Evolutionary conservation across 2,113 vertebrate species (phyloP), one percentile per base, ranked within the genome.

Genomic region (Phylloscopus trochiloides): DNA sequence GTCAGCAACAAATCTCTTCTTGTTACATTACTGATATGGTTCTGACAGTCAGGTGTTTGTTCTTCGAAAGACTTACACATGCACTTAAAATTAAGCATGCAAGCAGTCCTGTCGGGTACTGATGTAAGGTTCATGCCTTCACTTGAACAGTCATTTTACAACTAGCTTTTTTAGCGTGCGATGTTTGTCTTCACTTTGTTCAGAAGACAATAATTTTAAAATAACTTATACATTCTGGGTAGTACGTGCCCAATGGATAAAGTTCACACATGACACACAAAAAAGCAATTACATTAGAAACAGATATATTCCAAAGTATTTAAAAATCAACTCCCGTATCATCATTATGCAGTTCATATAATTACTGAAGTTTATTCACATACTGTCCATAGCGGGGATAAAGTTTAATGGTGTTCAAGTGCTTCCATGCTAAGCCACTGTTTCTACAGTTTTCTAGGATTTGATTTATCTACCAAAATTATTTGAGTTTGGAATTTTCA

Each of bases 61-160:
- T 86, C 71, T 86, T 76, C 1, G 2, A 40, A 78, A 80, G 59
- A 88, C 40, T 86, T 58, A 82, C 4, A 13, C 85, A 66, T 77
- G 75, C 92, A 79, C 47, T 92, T 65, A 63, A 48, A 66, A 55
- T 80, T 29, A 86, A 86, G 38, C 94, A 85, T 90, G 94, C 78
- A 90, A 82, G 48, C 24, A 79, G 62, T 62, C 62, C 38, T 67
- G 86, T 12, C 1, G 3, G 29, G 22, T 87, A 72, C n/a, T 38
- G n/a, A 70, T 11, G 29, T 45, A 80, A 88, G n/a, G 57, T 71
- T 85, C 92, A 77, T 73, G 52, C 54, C 38, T 90, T 66, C 72
- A 82, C 19, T n/a, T 36, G 8, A 91, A 70, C 32, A 91, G 47
- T 68, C 36, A 57, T 42, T 86, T 68, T 20, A 85, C 40, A 86